Evolutionary conservation across 1,140 invertebrate species (phyloP).

Genomic region (Atta cephalotes): DNA sequence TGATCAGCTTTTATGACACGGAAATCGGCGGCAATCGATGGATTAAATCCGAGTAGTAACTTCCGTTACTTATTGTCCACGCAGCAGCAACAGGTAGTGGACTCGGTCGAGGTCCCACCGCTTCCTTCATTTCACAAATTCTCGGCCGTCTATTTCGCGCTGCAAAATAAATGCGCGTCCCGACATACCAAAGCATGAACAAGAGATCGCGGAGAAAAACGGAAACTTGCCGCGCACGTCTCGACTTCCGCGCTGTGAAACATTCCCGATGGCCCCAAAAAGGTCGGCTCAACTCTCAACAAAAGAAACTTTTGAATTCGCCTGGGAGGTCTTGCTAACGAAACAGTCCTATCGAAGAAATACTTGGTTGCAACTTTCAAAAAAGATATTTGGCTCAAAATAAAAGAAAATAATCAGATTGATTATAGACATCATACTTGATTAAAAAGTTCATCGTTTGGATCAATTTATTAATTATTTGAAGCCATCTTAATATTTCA

Average conservation of each 20-base stretch:
- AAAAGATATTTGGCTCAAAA: background rate
- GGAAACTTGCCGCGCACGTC: slow-evolving; percentile 40
- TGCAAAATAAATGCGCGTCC: slow-evolving; percentile 60
- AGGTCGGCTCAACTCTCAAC: slow-evolving; percentile 19
- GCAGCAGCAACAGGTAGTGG: slow-evolving; percentile 75
- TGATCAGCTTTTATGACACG: slow-evolving; percentile 19
- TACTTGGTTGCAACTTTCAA: slow-evolving; percentile 23
- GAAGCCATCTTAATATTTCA: background rate
- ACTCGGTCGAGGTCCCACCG: slow-evolving; percentile 44
- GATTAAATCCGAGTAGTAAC: slow-evolving; percentile 59
- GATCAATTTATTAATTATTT: background rate
- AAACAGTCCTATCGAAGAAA: slow-evolving; percentile 40
- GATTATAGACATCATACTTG: background rate
- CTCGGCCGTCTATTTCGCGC: slow-evolving; percentile 57
- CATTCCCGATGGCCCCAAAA: slow-evolving; percentile 30
- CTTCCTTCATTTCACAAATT: slow-evolving; percentile 73
- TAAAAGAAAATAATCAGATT: slow-evolving; percentile 24
- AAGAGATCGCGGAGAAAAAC: slow-evolving; percentile 37
- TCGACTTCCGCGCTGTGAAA: slow-evolving; percentile 29
- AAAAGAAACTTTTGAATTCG: slow-evolving; percentile 58
- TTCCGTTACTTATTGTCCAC: slow-evolving; percentile 71
- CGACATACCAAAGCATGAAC: slow-evolving; percentile 6
- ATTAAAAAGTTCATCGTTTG: slow-evolving; percentile 17
- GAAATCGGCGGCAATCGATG: slow-evolving; percentile 49
- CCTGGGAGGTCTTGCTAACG: slow-evolving; percentile 31